Evolutionary conservation across 2,113 vertebrate species (phyloP), one percentile per base, ranked within the genome.

Genomic region (Mesocricetus auratus): DNA sequence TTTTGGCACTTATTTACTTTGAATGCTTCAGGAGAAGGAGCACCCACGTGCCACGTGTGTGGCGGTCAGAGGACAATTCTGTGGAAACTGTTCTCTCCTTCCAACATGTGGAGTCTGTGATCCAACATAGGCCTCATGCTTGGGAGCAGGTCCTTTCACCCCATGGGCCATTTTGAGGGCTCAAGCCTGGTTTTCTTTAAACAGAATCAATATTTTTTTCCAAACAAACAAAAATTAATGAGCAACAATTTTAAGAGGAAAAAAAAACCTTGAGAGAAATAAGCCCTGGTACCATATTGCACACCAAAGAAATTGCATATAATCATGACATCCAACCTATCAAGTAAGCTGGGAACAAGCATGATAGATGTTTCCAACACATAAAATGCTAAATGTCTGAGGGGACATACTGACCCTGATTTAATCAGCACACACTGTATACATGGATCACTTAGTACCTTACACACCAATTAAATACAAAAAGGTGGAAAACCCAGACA

Each of bases 211-310:
- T 29, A 93, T 47, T 85, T 68, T 96, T 58, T 86, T 93, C 74
- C 69, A 87, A 92, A 90, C 36, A 47, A 78, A 94, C 64, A 93
- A 96, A 88, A 42, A 73, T 68, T 33, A 33, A 66, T 47, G 17
- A 66, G 26, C 45, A 53, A 91, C 56, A 71, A 58, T 89, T 95
- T 85, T 74, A 89, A 81, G 78, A 31, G 22, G 62, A 6, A 91
- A 96, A 96, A 93, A 39, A 39, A 39, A 56, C 24, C 58, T 39
- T 62, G 39, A 50, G 21, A 64, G 36, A 68, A 78, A 69, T n/a
- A 79, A 93, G 15, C 45, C 71, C 19, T 82, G 53, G 39, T 50
- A 22, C 58, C 69, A 36, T 50, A 15, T 1, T 50, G 24, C 1
- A 53, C 3, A 53, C 33, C 15, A 89, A 42, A 42, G 21, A 71